Conservation (phyloP, 2,113 vertebrate genomes). For the Alligator mississippiensis region DNA sequence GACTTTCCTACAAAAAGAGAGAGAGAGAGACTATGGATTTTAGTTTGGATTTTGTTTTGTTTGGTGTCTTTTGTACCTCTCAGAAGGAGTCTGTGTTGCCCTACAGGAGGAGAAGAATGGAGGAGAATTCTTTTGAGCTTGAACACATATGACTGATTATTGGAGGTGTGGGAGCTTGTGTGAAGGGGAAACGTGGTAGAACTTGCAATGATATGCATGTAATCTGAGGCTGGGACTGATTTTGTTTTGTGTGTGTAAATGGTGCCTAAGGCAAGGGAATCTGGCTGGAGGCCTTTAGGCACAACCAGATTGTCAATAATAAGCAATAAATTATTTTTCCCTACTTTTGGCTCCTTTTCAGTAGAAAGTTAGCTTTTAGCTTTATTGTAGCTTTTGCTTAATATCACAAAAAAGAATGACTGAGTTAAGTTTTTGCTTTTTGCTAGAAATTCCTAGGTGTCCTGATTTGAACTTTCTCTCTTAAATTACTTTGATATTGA, state of each 20-base stretch:
- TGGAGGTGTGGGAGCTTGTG: neutral
- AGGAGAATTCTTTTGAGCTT: neutral
- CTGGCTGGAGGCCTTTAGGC: neutral
- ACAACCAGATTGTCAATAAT: neutral
- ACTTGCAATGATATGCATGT: too few species aligned
- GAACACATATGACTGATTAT: neutral
- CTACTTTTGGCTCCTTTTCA: neutral
- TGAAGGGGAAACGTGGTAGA: neutral
- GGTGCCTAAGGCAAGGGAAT: neutral
- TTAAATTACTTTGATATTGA: neutral
- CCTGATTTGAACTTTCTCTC: neutral
- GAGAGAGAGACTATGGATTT: neutral
- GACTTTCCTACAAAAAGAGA: neutral
- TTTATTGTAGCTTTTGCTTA: neutral
- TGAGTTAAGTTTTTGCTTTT: neutral
- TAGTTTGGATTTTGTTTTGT: neutral
- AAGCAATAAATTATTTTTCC: neutral
- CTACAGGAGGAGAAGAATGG: neutral
- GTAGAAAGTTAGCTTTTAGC: neutral
- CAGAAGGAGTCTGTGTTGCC: neutral
- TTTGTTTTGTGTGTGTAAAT: neutral
- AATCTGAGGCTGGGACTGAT: neutral
- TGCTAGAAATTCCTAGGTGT: neutral
- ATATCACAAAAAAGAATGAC: neutral
- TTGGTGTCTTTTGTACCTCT: neutral